Conservation (phyloP, 2,888 invertebrate genomes). For the Agrochola macilenta region DNA sequence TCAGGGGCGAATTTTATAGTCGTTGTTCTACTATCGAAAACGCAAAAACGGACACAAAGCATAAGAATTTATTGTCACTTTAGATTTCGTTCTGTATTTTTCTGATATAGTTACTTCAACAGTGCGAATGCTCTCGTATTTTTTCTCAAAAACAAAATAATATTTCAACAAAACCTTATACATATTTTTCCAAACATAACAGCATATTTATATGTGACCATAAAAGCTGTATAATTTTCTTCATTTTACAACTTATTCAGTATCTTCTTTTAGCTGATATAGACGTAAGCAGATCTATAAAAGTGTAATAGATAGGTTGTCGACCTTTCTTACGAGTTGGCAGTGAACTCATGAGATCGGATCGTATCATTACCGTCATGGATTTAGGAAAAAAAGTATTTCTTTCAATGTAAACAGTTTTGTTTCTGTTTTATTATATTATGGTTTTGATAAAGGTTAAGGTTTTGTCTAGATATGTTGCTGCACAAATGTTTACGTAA, state of each 20-base stretch:
- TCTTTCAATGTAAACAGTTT: slow-evolving; percentile 34
- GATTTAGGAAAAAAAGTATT: slow-evolving; percentile 23
- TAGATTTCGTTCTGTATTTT: neutral
- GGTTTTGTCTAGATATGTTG: neutral
- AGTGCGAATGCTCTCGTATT: neutral
- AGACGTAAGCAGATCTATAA: slow-evolving; percentile 58
- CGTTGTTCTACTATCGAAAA: neutral
- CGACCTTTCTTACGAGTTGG: slow-evolving; percentile 40
- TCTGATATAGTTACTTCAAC: neutral
- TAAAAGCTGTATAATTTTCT: slow-evolving; percentile 51
- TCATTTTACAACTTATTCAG: slow-evolving; percentile 43
- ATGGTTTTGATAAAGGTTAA: slow-evolving; percentile 5
- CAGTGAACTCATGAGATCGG: slow-evolving; percentile 36
- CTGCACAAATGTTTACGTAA: neutral
- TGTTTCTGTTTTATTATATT: slow-evolving; percentile 5
- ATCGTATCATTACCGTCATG: slow-evolving; percentile 17
- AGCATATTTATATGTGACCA: slow-evolving; percentile 37
- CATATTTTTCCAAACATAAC: slow-evolving; percentile 28
- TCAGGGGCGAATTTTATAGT: neutral
- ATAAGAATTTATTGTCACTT: too few species aligned
- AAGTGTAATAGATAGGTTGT: slow-evolving; percentile 48
- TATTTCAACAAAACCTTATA: slow-evolving; percentile 4
- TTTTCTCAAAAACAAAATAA: slow-evolving; percentile 9
- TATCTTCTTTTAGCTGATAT: slow-evolving; percentile 24
- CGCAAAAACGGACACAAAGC: neutral